phyloP scores from a whole-genome alignment of 2,113 vertebrate species.

The Naja naja region DNA sequence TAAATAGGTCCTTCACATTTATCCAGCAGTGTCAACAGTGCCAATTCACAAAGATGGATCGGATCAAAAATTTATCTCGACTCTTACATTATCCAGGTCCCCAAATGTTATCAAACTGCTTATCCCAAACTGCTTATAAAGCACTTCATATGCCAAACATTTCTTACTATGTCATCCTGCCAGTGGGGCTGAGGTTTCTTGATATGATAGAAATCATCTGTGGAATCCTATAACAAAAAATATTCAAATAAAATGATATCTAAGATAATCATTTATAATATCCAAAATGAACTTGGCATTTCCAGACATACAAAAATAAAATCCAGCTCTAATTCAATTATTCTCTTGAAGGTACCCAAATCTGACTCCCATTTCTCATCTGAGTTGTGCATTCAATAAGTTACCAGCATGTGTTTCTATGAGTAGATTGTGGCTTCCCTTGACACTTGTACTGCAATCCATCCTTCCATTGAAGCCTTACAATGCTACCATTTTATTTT shows the following conservation, averaged over 20 bases:
- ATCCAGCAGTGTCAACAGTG: neutral
- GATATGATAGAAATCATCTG: constrained; percentile 58
- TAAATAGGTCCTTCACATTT: neutral
- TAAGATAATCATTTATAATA: neutral
- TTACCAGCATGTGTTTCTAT: neutral
- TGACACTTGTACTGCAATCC: neutral
- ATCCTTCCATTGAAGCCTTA: neutral
- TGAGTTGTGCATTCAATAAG: neutral
- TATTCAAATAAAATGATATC: neutral
- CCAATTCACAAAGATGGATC: neutral
- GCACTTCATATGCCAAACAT: neutral
- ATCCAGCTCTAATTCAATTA: neutral
- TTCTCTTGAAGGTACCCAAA: neutral
- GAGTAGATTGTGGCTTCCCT: neutral
- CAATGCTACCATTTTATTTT: neutral
- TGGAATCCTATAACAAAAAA: constrained; percentile 59
- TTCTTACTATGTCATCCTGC: constrained; percentile 74
- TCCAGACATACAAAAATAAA: neutral
- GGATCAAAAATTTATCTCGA: neutral
- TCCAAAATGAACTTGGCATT: neutral
- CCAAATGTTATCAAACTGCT: neutral
- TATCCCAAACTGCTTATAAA: neutral
- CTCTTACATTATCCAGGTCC: neutral
- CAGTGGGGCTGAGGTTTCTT: constrained; percentile 68
- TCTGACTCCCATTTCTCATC: neutral